Base-by-base conservation (phyloP, 2,888 invertebrate genomes). In the Dione juno region DNA sequence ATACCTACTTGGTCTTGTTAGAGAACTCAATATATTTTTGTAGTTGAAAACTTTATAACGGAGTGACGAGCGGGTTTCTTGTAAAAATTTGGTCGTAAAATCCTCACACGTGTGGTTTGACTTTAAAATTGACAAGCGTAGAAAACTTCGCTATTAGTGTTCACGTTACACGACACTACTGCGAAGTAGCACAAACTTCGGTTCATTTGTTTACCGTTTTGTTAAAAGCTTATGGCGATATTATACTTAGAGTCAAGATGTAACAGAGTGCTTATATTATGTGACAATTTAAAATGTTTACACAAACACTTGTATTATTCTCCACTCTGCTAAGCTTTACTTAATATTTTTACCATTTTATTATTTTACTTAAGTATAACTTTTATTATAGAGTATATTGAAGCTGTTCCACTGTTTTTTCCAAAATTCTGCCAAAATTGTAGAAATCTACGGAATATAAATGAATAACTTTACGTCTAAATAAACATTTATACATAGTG, bases 151-250 rank as follows among this genome's bases (percentile, higher is more conserved):
- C 35, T 61, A 43, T 21, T 13, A 59, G 13, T 19, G 14, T 43
- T 14, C 41, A 14, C 21, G 43, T 28, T 61, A 61, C 43, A 61
- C 59, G 19, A 43, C 10, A 61, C 59, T 61, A 28, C 43, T 57
- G 54, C 54, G 54, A 57, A 57, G 11, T 57, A 37, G 54, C n/a
- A n/a, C 48, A 50, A 16, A 19, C 37, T 10, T 16, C 14, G 16
- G 16, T 57, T n/a, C n/a, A 54, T 54, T 54, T 10, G 35, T 54
- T n/a, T 54, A n/a, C 10, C 11, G 16, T 57, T 57, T 16, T 57
- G n/a, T 16, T 57, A 37, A 0, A 11, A 16, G 54, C 37, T 37
- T 57, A 57, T n/a, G 0, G 54, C 54, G 54, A 37, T n/a, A n/a
- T n/a, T n/a, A n/a, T n/a, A n/a, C n/a, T n/a, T n/a, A n/a, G n/a